Base-by-base conservation (phyloP, 1,140 invertebrate genomes). In the Bombus turneri region DNA sequence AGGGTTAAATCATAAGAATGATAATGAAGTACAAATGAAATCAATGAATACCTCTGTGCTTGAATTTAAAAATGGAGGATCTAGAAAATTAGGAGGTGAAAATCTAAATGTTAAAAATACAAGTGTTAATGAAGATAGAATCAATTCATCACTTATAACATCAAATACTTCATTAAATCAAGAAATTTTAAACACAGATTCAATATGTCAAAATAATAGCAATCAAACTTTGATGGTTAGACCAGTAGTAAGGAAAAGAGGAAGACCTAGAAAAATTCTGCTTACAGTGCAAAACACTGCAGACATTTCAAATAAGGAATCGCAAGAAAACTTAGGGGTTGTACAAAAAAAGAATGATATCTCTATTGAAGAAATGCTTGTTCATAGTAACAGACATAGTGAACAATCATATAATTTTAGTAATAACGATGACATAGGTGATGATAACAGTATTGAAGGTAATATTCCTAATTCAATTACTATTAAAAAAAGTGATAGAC, bases 221-320 rank as follows among this genome's bases (percentile, higher is more conserved):
- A 81, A 57, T 84, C 80, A 86, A 41, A 68, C 5, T 28, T 57
- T 47, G 9, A 68, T 73, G 28, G 12, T 59, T 85, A 28, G 15
- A 66, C 22, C 64, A 62, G 10, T 39, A 47, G 59, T 39, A 64
- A 83, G 41, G 57, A 92, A 76, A 82, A 89, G 79, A 41, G 91
- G 91, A 80, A 91, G 91, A 76, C 90, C 91, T 47, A 88, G 18
- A 64, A 88, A 86, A 82, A 25, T 2, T 28, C 10, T 39, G 43
- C 69, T n/a, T 41, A 37, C 53, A 68, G 25, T 28, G 31, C 28
- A 83, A 59, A 9, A 47, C 34, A 41, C 64, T 47, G 13, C 39
- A 57, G 34, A 34, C 12, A 75, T 34, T 39, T 22, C 39, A n/a
- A 68, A 59, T 2, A 47, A 62, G 12, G 12, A n/a, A 77, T 43